Evolutionary conservation across 2,797 vertebrate species (phyloP).

Genomic region (Limnodromus scolopaceus): DNA sequence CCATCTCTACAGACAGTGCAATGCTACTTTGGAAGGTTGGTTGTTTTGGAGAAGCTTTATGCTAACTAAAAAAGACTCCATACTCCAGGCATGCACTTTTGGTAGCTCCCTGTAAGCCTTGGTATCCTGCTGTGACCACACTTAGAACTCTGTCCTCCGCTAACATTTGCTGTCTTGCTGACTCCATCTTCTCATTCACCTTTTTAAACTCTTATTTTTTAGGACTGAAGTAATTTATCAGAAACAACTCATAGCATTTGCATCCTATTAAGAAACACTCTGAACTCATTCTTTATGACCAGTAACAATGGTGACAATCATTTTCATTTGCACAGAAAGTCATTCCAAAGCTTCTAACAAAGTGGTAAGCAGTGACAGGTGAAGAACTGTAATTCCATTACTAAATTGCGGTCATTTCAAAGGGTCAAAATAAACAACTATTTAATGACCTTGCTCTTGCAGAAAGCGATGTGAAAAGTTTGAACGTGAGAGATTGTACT

Average conservation of each 20-base stretch:
- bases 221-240: not conserved
- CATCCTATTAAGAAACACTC: conserved; percentile 6
- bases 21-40: not conserved
- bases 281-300: not conserved
- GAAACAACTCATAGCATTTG: not conserved
- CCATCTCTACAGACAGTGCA: not conserved
- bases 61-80: not conserved
- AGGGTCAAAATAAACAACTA: conserved; percentile 27
- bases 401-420: conserved; percentile 39
- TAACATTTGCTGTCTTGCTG: not conserved
- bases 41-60: not conserved
- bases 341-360: conserved; percentile 3
- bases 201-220: not conserved
- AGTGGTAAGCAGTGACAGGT: conserved; percentile 11
- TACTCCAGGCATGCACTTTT: not conserved
- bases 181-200: not conserved
- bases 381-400: conserved; percentile 52
- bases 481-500: not conserved
- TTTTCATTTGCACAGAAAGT: conserved; percentile 34
- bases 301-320: not conserved
- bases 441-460: conserved; percentile 22
- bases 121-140: not conserved
- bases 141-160: not conserved
- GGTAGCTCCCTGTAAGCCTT: not conserved
- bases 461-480: conserved; percentile 2